Conservation (phyloP, 2,888 invertebrate species). For the Andrena chrysosceles region DNA sequence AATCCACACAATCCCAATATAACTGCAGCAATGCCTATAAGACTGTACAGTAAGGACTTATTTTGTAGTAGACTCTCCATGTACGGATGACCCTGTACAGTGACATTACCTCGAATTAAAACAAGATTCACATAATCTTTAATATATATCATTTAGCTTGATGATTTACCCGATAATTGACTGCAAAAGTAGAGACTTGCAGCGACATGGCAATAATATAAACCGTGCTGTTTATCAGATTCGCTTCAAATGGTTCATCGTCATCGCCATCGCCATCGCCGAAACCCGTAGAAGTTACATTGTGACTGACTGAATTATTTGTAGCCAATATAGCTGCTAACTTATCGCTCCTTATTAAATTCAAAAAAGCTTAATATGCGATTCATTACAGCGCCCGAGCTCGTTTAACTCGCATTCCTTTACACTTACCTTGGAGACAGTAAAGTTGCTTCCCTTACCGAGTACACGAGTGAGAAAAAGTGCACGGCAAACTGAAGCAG, state of each 20-base stretch:
- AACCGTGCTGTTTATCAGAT: constrained; percentile 98
- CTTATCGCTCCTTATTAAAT: constrained; percentile 86
- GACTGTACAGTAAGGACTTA: constrained; percentile 95
- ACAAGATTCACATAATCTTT: background rate
- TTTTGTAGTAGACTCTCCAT: constrained; percentile 99
- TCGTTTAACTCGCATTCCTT: background rate
- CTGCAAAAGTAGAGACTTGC: constrained; percentile 99
- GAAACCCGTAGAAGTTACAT: constrained; percentile 32
- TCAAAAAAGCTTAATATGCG: constrained; percentile 18
- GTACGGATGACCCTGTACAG: constrained; percentile 96
- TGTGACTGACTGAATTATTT: constrained; percentile 58
- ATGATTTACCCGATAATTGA: constrained; percentile 96
- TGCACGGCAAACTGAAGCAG: constrained; percentile 97
- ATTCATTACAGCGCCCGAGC: background rate
- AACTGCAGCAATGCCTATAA: constrained; percentile 92
- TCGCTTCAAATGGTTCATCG: constrained; percentile 95
- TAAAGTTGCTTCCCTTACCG: constrained; percentile 93
- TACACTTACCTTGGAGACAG: constrained; percentile 88
- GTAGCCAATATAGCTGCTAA: constrained; percentile 70
- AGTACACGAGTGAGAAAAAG: constrained; percentile 94
- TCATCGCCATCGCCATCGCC: constrained; percentile 88
- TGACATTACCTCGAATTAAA: constrained; percentile 49
- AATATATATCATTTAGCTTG: background rate
- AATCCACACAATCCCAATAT: constrained; percentile 94
- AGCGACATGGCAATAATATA: constrained; percentile 99